phyloP scores from a whole-genome alignment of 2,113 vertebrate species.

The Paradisaea rubra region DNA sequence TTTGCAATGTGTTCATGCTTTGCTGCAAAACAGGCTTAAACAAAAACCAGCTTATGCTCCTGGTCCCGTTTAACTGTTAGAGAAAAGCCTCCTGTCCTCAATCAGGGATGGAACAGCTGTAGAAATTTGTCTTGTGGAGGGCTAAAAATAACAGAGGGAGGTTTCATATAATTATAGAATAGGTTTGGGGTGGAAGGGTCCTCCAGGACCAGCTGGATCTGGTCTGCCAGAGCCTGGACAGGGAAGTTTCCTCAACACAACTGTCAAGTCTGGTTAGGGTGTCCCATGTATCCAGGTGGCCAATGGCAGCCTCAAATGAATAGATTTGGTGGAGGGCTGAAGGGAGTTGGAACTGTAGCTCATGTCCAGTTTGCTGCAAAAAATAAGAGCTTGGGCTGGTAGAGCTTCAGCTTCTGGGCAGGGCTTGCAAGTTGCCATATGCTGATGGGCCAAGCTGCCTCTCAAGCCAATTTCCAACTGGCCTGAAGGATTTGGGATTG shows the following conservation, averaged over 20 bases:
- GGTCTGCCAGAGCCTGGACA: neutral
- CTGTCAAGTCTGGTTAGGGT: neutral
- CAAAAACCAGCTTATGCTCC: neutral
- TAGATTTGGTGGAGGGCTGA: neutral
- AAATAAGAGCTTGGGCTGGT: neutral
- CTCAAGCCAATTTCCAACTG: neutral
- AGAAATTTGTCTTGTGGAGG: neutral
- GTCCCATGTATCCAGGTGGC: rapidly evolving
- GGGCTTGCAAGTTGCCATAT: neutral
- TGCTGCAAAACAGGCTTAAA: neutral
- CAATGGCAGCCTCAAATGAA: neutral
- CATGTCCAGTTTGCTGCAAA: neutral
- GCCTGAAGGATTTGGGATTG: neutral
- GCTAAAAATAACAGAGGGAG: neutral
- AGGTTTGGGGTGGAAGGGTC: neutral
- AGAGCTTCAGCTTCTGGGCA: neutral
- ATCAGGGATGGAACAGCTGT: neutral
- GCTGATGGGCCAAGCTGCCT: neutral
- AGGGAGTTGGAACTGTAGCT: neutral
- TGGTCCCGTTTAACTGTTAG: neutral
- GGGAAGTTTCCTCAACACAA: neutral
- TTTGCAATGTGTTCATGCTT: neutral
- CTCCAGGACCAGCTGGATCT: neutral
- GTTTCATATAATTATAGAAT: too few relatives aligned
- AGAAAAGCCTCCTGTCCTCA: neutral